Conservation (phyloP, 2,113 vertebrate genomes). For the Mirounga angustirostris region DNA sequence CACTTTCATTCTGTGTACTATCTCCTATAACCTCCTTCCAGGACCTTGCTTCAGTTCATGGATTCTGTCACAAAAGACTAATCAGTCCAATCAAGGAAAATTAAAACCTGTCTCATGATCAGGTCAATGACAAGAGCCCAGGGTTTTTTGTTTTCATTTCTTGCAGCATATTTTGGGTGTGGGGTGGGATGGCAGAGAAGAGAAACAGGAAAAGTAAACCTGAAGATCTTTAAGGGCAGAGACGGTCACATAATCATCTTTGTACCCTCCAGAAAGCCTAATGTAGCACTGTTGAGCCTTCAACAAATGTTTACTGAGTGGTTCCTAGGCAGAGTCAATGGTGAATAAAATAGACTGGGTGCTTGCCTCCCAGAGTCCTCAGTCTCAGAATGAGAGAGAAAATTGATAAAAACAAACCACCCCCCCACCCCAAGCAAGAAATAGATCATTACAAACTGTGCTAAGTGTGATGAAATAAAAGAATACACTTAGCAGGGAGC, state of each 20-base stretch:
- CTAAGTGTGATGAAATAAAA: background rate
- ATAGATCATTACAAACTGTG: background rate
- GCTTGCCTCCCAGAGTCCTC: background rate
- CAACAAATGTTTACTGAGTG: background rate
- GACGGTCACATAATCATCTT: background rate
- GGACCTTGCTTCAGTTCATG: background rate
- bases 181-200: background rate
- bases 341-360: background rate
- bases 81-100: conserved; percentile 28
- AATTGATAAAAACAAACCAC: background rate
- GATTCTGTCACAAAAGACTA: conserved; percentile 1
- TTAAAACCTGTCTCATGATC: background rate
- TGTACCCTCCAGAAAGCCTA: background rate
- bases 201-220: background rate
- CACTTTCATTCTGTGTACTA: background rate
- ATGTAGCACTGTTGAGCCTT: background rate
- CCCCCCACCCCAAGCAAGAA: background rate
- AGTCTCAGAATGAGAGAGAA: background rate
- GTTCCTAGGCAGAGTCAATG: background rate
- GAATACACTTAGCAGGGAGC: background rate
- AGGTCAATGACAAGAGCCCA: background rate
- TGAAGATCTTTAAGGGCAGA: background rate
- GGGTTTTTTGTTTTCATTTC: conserved; percentile 1
- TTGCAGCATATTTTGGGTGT: background rate
- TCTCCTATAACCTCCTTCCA: background rate